A percentile compares a stretch with the other conserved stretches of the same genome.
Evolutionary conservation across 2,797 vertebrate genomes (phyloP).

Genomic region (Pseudopleuronectes americanus): DNA sequence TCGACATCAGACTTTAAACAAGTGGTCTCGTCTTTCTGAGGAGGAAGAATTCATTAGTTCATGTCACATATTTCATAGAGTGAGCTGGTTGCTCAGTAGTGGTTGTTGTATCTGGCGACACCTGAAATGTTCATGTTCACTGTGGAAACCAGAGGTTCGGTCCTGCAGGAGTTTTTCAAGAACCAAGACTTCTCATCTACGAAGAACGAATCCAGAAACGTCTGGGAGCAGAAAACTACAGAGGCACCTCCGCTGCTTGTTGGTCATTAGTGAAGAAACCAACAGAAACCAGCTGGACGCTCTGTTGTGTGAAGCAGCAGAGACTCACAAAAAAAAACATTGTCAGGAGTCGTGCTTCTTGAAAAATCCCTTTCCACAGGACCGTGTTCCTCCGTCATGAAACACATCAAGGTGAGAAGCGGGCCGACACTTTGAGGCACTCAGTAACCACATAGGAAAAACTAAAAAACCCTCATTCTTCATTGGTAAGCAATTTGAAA

Average conservation of each 20-base stretch:
- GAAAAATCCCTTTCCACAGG: not conserved
- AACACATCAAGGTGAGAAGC: not conserved
- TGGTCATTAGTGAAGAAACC: not conserved
- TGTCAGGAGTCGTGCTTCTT: slow-evolving; percentile 7
- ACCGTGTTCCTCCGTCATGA: not conserved
- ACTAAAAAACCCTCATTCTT: not conserved
- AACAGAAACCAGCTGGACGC: slow-evolving; percentile 5
- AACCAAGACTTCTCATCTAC: slow-evolving; percentile 10
- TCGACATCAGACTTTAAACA: slow-evolving; percentile 30
- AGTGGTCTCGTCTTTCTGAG: not conserved
- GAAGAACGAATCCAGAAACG: not conserved
- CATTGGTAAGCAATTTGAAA: not conserved
- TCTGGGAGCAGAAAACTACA: slow-evolving; percentile 27
- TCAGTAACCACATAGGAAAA: not conserved
- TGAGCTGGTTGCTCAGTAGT: slow-evolving; percentile 51
- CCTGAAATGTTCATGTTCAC: not conserved
- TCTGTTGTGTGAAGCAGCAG: not conserved
- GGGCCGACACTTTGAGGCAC: not conserved
- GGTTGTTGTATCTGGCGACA: slow-evolving; percentile 18
- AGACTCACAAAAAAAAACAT: not conserved
- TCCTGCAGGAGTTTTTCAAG: not conserved
- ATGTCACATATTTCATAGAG: slow-evolving; percentile 19
- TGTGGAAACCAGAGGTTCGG: not conserved
- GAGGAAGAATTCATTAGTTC: not conserved
- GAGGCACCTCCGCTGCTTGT: slow-evolving; percentile 11